A percentile compares a stretch with the other conserved stretches of the same genome.
Evolutionary conservation across 2,113 vertebrate genomes (phyloP).

Genomic region (Forbesichthys agassizii): DNA sequence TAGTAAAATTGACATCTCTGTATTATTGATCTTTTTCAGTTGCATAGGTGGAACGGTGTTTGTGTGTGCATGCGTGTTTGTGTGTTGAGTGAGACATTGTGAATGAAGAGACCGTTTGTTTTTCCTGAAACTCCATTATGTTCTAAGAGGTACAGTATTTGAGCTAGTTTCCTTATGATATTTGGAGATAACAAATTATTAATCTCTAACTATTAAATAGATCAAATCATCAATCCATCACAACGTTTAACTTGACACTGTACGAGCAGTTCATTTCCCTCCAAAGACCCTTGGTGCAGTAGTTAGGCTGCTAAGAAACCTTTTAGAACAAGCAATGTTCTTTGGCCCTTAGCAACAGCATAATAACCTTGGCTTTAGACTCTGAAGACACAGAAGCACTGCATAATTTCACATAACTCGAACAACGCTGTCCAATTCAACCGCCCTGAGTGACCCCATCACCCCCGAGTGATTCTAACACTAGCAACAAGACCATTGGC

Average conservation of each 20-base stretch:
- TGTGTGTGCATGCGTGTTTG: slow-evolving; percentile 7
- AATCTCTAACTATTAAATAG: slow-evolving; percentile 38
- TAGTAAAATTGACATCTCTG: too few species aligned
- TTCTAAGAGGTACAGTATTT: slow-evolving; percentile 39
- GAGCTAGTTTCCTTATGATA: slow-evolving; percentile 29
- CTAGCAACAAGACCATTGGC: slow-evolving; percentile 14
- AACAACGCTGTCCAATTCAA: slow-evolving; percentile 24
- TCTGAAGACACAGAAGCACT: slow-evolving; percentile 11
- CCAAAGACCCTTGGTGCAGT: slow-evolving; percentile 10
- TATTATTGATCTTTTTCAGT: not conserved
- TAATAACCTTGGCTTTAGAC: not conserved
- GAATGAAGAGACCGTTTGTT: not conserved
- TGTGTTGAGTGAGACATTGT: slow-evolving; percentile 6
- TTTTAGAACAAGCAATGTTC: slow-evolving; percentile 6
- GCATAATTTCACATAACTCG: slow-evolving; percentile 43
- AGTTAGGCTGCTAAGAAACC: slow-evolving; percentile 11
- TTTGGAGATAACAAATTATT: slow-evolving; percentile 38
- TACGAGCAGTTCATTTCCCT: slow-evolving; percentile 6
- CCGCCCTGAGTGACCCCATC: slow-evolving; percentile 5
- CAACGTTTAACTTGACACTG: not conserved
- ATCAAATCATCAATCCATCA: slow-evolving; percentile 25
- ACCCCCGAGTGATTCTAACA: slow-evolving; percentile 9
- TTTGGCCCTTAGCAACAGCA: slow-evolving; percentile 30
- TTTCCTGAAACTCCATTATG: slow-evolving; percentile 37
- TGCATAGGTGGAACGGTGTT: slow-evolving; percentile 6